A percentile compares a stretch with the other conserved stretches of the same genome.
These are phyloP conservation scores for Chelonus insularis DNA, from an alignment of 1,140 invertebrate genomes.

Conservation along the genomic window DNA sequence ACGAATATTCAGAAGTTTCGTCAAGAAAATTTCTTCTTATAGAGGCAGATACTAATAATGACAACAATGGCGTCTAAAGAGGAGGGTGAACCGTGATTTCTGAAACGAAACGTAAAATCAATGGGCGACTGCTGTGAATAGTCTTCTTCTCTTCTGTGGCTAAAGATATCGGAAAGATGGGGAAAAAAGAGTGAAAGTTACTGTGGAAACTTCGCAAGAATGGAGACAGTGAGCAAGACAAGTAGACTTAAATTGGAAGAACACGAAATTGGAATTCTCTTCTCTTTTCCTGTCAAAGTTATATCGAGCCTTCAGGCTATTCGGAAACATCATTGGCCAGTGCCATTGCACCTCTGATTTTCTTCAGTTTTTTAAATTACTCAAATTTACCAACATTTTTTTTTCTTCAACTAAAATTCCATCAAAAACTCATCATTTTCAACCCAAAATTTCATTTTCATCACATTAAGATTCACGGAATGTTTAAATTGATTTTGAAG, in stretches of 20 bases:
- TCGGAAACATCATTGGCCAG: too few relatives aligned
- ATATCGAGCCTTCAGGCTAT: slow-evolving; percentile 37
- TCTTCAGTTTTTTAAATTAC: too few relatives aligned
- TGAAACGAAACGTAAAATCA: slow-evolving; percentile 23
- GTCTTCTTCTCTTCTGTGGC: background rate
- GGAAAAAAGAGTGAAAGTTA: slow-evolving; percentile 6
- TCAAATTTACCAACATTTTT: too few relatives aligned
- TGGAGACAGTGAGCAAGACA: slow-evolving; percentile 41
- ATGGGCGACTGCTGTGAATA: background rate
- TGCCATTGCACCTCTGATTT: too few relatives aligned
- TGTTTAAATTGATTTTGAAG: too few relatives aligned
- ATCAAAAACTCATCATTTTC: too few relatives aligned
- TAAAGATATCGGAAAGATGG: slow-evolving; percentile 1
- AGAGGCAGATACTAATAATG: slow-evolving; percentile 34
- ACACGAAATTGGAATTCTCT: slow-evolving; percentile 50
- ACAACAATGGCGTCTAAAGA: slow-evolving; percentile 26
- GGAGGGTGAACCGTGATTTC: slow-evolving; percentile 9
- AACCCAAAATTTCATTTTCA: too few relatives aligned
- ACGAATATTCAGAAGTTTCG: too few relatives aligned
- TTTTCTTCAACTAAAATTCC: too few relatives aligned
- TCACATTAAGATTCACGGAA: too few relatives aligned
- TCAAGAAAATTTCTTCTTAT: too few relatives aligned
- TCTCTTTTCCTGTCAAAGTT: slow-evolving; percentile 39
- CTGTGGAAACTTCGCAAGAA: slow-evolving; percentile 3
- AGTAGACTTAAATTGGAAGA: slow-evolving; percentile 50